Base-by-base conservation (phyloP, 1,140 invertebrate species). In the Acromyrmex charruanus region DNA sequence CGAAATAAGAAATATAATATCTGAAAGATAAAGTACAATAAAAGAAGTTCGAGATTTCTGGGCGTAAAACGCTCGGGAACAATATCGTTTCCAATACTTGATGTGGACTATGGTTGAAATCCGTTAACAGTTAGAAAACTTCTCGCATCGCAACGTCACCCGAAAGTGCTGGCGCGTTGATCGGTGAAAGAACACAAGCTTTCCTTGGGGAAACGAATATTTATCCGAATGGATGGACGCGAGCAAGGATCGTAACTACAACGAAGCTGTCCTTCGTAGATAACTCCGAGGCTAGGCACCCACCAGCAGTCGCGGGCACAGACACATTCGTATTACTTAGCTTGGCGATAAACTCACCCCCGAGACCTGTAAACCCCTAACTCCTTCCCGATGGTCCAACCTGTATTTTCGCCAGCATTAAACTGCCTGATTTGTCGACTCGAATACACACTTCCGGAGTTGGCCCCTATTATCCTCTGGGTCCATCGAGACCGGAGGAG, bases 281-380 rank as follows among this genome's bases (percentile, higher is more conserved):
- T 93, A 93, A 91, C 90, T 92, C 87, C 87, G 88, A 55, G 69
- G 44, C 85, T 87, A 88, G 88, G 88, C 93, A 91, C 89, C 88
- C 87, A 91, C 87, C 91, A 91, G 86, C 87, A 90, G 85, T 92
- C 85, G 86, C 79, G 84, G 53, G 74, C 72, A 92, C 91, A 93
- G 92, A 94, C 93, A 92, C 93, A 94, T 94, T 94, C 93, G 92
- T 94, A 94, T 94, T 94, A 94, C 93, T 94, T 94, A 94, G 92
- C 93, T 91, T 85, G 88, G 90, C 92, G 92, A 94, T 94, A 93
- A 94, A 94, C 92, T 93, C 93, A 90, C 92, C 92, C 92, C 87
- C 77, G 92, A 92, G 92, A 91, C 90, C 91, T 93, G 92, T 90
- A 93, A 92, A 91, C 91, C 92, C 89, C 92, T 88, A 91, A 90